Conservation (phyloP, 1,140 invertebrate species). For the Megalopta genalis region DNA sequence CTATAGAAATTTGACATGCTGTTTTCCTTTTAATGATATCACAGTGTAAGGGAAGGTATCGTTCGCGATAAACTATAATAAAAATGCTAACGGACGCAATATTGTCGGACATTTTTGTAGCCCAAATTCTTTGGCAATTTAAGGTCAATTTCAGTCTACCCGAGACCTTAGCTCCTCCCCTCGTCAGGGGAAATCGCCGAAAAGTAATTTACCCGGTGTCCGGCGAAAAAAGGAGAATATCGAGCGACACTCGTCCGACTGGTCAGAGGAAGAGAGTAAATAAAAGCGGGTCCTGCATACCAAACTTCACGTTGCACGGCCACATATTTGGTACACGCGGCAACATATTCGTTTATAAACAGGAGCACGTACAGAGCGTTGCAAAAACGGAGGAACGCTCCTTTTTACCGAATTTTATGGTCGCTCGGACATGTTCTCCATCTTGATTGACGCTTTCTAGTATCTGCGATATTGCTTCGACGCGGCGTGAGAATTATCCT, state of each 20-base stretch:
- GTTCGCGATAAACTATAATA: too few relatives aligned
- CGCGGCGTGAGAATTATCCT: background rate
- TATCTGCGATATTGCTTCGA: background rate
- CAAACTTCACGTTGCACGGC: slow-evolving; percentile 25
- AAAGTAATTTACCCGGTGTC: slow-evolving; percentile 35
- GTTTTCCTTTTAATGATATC: too few relatives aligned
- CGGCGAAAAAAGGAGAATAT: slow-evolving; percentile 37
- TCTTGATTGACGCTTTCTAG: slow-evolving; percentile 7
- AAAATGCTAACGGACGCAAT: too few relatives aligned
- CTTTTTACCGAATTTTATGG: background rate
- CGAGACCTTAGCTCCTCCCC: background rate
- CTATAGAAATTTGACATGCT: too few relatives aligned
- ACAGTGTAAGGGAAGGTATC: too few relatives aligned
- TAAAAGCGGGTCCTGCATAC: slow-evolving; percentile 59
- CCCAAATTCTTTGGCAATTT: background rate
- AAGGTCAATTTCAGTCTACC: background rate
- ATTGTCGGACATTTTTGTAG: too few relatives aligned
- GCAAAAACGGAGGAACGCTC: background rate
- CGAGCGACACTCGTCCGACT: slow-evolving; percentile 59
- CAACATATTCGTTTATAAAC: slow-evolving; percentile 25
- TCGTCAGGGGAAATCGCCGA: slow-evolving; percentile 30
- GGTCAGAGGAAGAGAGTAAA: slow-evolving; percentile 55
- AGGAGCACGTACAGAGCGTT: slow-evolving; percentile 7
- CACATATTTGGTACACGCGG: slow-evolving; percentile 3
- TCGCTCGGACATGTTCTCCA: background rate